A percentile compares a stretch with the other conserved stretches of the same genome.
Evolutionary conservation across 1,140 invertebrate genomes (phyloP).

Genomic region (Tetramorium simillimum): DNA sequence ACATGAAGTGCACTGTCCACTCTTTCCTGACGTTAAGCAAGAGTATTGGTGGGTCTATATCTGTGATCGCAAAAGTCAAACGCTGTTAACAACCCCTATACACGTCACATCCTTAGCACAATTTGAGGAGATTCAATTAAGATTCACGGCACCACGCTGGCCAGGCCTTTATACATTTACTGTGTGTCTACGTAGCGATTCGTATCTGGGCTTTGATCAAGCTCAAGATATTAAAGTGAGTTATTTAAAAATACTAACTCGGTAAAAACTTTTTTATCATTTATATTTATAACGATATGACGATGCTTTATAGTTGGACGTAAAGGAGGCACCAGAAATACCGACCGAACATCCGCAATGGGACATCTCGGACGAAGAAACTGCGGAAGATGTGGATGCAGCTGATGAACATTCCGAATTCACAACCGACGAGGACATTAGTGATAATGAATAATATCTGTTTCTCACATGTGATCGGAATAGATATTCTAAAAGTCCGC

Average conservation of each 20-base stretch:
- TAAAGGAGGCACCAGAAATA: slow-evolving; percentile 96
- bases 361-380: slow-evolving; percentile 97
- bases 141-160: slow-evolving; percentile 97
- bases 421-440: slow-evolving; percentile 90
- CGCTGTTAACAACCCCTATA: slow-evolving; percentile 95
- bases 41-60: slow-evolving; percentile 99
- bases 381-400: slow-evolving; percentile 91
- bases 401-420: slow-evolving; percentile 89
- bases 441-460: slow-evolving; percentile 85
- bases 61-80: slow-evolving; percentile 96
- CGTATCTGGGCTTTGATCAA: slow-evolving; percentile 97
- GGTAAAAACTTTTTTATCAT: not conserved
- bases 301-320: slow-evolving; percentile 90
- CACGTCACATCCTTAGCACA: slow-evolving; percentile 94
- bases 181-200: slow-evolving; percentile 96
- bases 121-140: slow-evolving; percentile 94
- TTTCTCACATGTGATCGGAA: slow-evolving; percentile 58
- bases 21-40: slow-evolving; percentile 97
- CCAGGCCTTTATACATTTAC: slow-evolving; percentile 97
- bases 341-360: slow-evolving; percentile 97
- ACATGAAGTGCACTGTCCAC: slow-evolving; percentile 98
- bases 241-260: slow-evolving; percentile 24
- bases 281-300: not conserved
- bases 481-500: slow-evolving; percentile 62
- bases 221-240: slow-evolving; percentile 94